phyloP scores from a whole-genome alignment of 2,797 vertebrate species.

The Mormyrops boulengeri region DNA sequence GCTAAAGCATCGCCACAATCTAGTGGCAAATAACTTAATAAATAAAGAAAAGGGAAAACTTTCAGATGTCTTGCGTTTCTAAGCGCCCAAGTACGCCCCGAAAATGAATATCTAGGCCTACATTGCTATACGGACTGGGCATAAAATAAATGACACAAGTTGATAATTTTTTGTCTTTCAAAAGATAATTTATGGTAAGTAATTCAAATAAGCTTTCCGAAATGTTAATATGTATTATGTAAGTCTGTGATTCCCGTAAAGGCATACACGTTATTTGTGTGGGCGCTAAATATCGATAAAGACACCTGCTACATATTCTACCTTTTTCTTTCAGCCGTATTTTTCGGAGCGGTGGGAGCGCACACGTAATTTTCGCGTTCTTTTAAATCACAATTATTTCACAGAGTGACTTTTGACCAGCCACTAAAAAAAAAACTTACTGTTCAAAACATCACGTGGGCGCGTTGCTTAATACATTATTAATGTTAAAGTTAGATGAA shows the following conservation, averaged over 20 bases:
- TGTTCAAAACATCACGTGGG: not conserved
- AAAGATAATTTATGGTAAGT: not conserved
- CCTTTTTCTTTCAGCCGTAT: not conserved
- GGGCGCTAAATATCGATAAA: not conserved
- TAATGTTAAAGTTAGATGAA: not conserved
- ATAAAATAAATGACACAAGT: not conserved
- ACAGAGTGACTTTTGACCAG: not conserved
- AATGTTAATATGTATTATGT: not conserved
- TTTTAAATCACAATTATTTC: not conserved
- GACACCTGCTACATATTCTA: not conserved
- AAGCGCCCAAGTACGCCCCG: not conserved
- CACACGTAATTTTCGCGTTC: not conserved
- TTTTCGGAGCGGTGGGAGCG: not conserved
- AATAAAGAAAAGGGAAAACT: not conserved
- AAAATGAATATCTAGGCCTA: not conserved
- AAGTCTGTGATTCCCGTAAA: not conserved
- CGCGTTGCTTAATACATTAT: not conserved
- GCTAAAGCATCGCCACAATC: slow-evolving; percentile 49
- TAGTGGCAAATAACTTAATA: slow-evolving; percentile 27
- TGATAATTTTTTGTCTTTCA: not conserved
- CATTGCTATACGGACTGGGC: not conserved
- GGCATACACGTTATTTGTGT: not conserved
- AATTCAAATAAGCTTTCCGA: not conserved
- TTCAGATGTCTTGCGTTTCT: not conserved
- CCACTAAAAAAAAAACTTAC: not conserved